Conservation (phyloP, 2,888 invertebrate genomes). For the Hololepta plana region DNA sequence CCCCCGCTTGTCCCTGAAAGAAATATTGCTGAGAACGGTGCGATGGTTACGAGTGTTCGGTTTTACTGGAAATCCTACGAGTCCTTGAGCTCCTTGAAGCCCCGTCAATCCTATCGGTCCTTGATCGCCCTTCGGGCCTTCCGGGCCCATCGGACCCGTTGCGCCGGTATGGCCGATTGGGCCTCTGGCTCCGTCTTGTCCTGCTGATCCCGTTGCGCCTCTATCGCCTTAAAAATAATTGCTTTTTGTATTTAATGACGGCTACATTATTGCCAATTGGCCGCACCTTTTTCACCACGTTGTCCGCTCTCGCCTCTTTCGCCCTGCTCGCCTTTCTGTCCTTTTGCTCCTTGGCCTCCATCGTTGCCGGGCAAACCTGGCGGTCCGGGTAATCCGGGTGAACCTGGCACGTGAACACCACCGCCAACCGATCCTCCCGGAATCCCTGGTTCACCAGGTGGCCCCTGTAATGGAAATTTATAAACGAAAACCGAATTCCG, state of each 20-base stretch:
- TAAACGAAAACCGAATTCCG: background rate
- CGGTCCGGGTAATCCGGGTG: constrained; percentile 22
- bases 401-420: constrained; percentile 8
- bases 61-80: constrained; percentile 7
- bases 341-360: background rate
- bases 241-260: too few species aligned
- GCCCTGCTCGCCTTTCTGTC: background rate
- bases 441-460: constrained; percentile 26
- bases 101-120: constrained; percentile 20
- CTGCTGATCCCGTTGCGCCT: too few species aligned
- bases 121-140: constrained; percentile 27
- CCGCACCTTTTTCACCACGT: too few species aligned
- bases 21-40: too few species aligned
- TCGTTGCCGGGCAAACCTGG: constrained; percentile 5
- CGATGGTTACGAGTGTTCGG: too few species aligned
- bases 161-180: constrained; percentile 15
- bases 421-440: constrained; percentile 4
- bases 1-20: too few species aligned
- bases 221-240: too few species aligned
- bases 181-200: constrained; percentile 17
- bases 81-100: constrained; percentile 8
- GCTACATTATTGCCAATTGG: too few species aligned
- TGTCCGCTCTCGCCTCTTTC: constrained; percentile 1
- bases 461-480: constrained; percentile 17
- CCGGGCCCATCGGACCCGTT: constrained; percentile 26